phyloP scores from a whole-genome alignment of 2,797 vertebrate species.

The Cossypha dichroa region DNA sequence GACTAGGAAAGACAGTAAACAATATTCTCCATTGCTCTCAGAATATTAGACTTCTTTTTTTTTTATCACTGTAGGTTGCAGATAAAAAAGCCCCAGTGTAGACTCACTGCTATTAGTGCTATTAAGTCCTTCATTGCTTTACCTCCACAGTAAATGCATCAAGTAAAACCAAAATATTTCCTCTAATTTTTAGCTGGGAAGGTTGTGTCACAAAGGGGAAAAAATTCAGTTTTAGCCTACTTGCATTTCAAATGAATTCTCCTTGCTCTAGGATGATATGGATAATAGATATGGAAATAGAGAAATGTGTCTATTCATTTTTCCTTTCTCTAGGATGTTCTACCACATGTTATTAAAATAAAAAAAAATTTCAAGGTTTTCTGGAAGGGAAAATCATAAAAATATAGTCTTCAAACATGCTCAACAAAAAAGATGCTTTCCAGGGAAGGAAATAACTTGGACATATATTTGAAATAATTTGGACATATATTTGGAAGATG shows the following conservation, averaged over 20 bases:
- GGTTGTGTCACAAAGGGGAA: neutral
- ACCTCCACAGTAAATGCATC: neutral
- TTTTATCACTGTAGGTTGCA: neutral
- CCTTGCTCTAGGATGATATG: neutral
- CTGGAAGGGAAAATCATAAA: neutral
- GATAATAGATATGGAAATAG: neutral
- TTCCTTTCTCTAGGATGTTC: neutral
- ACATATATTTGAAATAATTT: neutral
- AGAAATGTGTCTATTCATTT: neutral
- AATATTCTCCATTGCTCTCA: neutral
- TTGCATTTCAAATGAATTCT: neutral
- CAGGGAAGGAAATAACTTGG: neutral
- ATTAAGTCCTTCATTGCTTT: neutral
- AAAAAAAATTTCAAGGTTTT: neutral
- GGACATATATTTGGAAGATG: neutral
- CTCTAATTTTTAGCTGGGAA: neutral
- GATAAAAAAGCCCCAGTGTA: neutral
- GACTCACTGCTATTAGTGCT: neutral
- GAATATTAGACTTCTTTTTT: neutral
- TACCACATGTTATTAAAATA: neutral
- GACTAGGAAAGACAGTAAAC: neutral
- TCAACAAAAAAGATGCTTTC: neutral
- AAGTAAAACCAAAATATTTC: neutral
- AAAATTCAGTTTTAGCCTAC: neutral
- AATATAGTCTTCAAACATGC: neutral